Evolutionary conservation across 2,888 invertebrate genomes (phyloP).

Genomic region (Phortica magna): DNA sequence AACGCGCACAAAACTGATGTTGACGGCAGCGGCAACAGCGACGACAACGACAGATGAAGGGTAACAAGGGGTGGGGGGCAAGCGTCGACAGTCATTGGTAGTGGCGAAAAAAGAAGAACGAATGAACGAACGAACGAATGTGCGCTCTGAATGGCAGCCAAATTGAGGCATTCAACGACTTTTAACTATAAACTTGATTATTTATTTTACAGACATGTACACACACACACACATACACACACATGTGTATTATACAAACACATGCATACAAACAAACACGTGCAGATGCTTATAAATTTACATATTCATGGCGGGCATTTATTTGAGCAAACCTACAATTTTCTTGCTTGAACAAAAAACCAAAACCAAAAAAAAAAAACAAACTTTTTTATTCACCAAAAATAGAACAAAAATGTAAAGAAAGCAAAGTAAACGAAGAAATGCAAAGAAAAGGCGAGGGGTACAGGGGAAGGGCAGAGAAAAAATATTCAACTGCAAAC

Average conservation of each 20-base stretch:
- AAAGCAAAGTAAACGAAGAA: too few species aligned
- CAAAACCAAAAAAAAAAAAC: neutral
- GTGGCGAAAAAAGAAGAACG: too few species aligned
- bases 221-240: neutral
- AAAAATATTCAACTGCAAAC: slow-evolving; percentile 19
- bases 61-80: too few species aligned
- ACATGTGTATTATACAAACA: neutral
- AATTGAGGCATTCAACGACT: slow-evolving; percentile 34
- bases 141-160: slow-evolving; percentile 24
- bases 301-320: slow-evolving; percentile 33
- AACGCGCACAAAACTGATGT: neutral
- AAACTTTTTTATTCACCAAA: too few species aligned
- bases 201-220: slow-evolving; percentile 25
- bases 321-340: slow-evolving; percentile 3
- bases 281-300: slow-evolving; percentile 33
- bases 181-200: slow-evolving; percentile 33
- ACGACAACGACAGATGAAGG: slow-evolving; percentile 30
- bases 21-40: slow-evolving; percentile 9
- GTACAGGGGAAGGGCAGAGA: neutral
- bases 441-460: too few species aligned
- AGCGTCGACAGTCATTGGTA: too few species aligned
- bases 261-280: neutral
- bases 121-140: slow-evolving; percentile 3
- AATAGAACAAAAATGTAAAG: too few species aligned
- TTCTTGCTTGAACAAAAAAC: neutral